Evolutionary conservation across 2,113 vertebrate species (phyloP).

Genomic region (Oreochromis spilurus): DNA sequence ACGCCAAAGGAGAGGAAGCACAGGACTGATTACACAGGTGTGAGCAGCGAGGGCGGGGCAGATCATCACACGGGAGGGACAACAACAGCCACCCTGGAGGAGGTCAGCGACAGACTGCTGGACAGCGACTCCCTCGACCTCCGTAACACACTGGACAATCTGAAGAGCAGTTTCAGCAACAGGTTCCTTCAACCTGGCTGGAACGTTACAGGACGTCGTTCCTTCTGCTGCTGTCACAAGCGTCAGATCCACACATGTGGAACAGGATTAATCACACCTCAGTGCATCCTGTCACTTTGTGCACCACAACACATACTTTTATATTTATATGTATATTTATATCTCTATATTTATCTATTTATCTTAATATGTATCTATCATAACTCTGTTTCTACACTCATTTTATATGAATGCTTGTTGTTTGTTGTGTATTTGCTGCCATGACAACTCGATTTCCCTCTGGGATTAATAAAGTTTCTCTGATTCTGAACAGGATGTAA

Average conservation of each 20-base stretch:
- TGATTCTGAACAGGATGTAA: neutral
- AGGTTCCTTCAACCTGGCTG: neutral
- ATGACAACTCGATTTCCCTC: neutral
- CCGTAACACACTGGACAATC: fast-evolving
- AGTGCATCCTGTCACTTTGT: neutral
- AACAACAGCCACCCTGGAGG: neutral
- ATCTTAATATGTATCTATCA: neutral
- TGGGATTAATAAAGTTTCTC: neutral
- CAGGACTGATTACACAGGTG: fast-evolving
- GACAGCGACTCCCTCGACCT: fast-evolving
- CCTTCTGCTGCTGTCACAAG: neutral
- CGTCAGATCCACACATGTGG: neutral
- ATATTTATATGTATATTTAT: neutral
- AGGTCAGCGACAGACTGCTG: neutral
- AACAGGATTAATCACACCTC: neutral
- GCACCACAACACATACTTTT: neutral
- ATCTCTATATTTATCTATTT: neutral
- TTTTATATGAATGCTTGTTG: neutral
- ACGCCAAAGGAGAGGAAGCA: neutral
- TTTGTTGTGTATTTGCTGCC: neutral
- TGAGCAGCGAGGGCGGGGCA: neutral
- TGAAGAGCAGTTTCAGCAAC: neutral
- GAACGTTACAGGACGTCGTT: neutral
- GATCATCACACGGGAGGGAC: neutral
- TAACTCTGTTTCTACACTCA: neutral